Base-by-base conservation (phyloP, 2,113 vertebrate species). In the Morone chrysops region DNA sequence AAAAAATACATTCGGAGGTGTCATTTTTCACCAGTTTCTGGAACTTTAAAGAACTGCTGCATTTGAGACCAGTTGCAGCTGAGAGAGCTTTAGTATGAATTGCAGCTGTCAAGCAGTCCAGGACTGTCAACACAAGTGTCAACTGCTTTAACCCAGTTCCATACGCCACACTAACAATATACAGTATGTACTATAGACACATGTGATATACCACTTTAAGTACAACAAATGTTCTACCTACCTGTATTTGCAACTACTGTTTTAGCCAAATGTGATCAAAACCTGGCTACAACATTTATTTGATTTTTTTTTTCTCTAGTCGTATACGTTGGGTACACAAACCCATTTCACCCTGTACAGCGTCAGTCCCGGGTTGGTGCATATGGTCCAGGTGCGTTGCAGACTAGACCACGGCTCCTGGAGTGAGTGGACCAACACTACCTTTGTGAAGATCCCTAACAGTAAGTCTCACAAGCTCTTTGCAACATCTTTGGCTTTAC, bases 311-410 rank as follows among this genome's bases (percentile, higher is more conserved):
- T 12, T 9, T 22, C 36, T 90, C 6, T 80, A 99, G 97, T 91
- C 67, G 63, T 94, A 96, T 90, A 92, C 80, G 73, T 94, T 95
- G 68, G 96, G 95, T 2, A 94, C 94, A 59, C 94, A 97, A 87
- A 96, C 92, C 54, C 92, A 96, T 20, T 95, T 93, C 78, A 96
- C 90, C 60, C 77, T 97, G 77, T 95, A 96, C 83, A 95, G 94
- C 80, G 91, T 97, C 75, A 90, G 91, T 73, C 96, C 96, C 0
- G 96, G 96, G 75, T 90, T 85, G 57, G 90, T 87, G 48, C 98
- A 97, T 10, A 20, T 92, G 65, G 92, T 97, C 31, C 95, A 97
- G 85, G 96, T 97, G 68, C 97, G 94, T 67, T 97, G 97, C 83
- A 96, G 93, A 67, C 93, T 97, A 13, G 97, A 98, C 93, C 84